Conservation (phyloP, 2,113 vertebrate species). For the Synodontis membranacea region DNA sequence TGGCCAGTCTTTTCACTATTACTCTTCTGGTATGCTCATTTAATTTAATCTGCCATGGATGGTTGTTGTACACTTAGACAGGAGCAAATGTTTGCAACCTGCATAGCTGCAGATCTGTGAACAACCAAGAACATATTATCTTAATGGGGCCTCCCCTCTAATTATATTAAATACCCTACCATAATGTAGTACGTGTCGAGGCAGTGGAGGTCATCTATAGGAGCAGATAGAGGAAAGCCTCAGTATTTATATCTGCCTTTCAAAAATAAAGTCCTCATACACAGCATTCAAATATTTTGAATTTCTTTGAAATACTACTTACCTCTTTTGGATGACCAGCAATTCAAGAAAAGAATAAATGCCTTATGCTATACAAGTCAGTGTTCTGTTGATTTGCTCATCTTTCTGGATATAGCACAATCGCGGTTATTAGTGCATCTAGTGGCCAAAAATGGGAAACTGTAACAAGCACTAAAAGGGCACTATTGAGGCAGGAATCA, state of each 20-base stretch:
- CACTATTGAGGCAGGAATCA: no score
- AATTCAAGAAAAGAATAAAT: background rate
- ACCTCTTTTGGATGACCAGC: background rate
- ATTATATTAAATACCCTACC: conserved; percentile 30
- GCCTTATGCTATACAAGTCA: background rate
- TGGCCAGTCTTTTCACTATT: conserved; percentile 65
- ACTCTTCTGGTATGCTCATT: conserved; percentile 68
- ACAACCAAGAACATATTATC: conserved; percentile 79
- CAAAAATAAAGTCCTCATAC: background rate
- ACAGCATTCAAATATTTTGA: background rate
- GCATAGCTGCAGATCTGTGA: conserved; percentile 56
- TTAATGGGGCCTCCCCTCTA: conserved; percentile 66
- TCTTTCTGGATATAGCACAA: background rate
- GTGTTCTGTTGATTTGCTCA: background rate
- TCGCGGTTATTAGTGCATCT: background rate
- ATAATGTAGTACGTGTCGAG: conserved; percentile 50
- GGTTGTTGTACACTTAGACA: conserved; percentile 63
- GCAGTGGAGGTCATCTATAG: background rate
- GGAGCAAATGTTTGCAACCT: conserved; percentile 65
- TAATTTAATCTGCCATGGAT: conserved; percentile 66
- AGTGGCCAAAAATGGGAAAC: background rate
- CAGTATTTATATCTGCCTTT: background rate
- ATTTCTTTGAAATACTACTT: background rate
- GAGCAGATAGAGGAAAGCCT: background rate
- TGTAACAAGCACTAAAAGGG: background rate